A percentile compares a stretch with the other conserved stretches of the same genome.
Evolutionary conservation across 2,113 vertebrate species (phyloP).

Genomic region (Astur gentilis): DNA sequence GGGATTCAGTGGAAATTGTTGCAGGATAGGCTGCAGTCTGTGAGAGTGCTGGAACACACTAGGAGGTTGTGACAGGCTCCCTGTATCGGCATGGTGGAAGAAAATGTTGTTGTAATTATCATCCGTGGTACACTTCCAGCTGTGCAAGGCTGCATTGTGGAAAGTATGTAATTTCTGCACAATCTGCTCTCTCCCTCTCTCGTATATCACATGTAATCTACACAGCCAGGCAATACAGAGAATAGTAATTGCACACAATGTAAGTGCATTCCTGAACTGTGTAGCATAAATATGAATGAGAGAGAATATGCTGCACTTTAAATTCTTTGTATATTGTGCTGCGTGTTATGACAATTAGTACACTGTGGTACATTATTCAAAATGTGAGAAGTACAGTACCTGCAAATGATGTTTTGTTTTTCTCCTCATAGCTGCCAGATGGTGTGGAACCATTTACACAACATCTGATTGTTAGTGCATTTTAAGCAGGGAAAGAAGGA

Average conservation of each 20-base stretch:
- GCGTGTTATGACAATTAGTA: slow-evolving; percentile 29
- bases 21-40: not conserved
- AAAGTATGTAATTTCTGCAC: not conserved
- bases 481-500: slow-evolving; percentile 30
- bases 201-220: not conserved
- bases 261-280: not conserved
- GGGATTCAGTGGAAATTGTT: not conserved
- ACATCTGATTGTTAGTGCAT: not conserved
- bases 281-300: slow-evolving; percentile 43
- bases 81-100: not conserved
- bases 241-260: not conserved
- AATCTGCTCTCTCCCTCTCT: not conserved
- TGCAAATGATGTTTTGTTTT: slow-evolving; percentile 55
- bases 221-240: not conserved
- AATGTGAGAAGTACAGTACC: slow-evolving; percentile 36
- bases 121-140: not conserved
- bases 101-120: not conserved
- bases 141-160: accelerated
- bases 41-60: not conserved
- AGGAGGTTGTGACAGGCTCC: not conserved
- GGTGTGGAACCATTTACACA: slow-evolving; percentile 48
- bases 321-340: slow-evolving; percentile 23
- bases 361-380: slow-evolving; percentile 36
- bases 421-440: slow-evolving; percentile 50
- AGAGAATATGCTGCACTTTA: not conserved